Base-by-base conservation (phyloP, 2,888 invertebrate species). In the Campoplex capitator region DNA sequence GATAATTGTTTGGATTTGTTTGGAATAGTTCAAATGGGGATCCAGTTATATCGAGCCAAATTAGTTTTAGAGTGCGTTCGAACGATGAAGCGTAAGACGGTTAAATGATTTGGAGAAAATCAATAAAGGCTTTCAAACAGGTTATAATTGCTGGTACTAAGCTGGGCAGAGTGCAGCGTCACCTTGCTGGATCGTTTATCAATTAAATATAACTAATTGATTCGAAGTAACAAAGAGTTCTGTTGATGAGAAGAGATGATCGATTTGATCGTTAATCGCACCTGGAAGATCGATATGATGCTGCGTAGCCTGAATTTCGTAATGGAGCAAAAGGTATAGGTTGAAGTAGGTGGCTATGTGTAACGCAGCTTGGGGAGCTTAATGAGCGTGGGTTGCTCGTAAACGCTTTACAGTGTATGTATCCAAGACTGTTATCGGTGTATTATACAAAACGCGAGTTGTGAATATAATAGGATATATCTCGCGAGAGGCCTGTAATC, bases 401-500 rank as follows among this genome's bases (percentile, higher is more conserved):
- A 84, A 87, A 87, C 82, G 82, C 70, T 82, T 82, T 65, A 62
- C 56, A 56, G 78, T 84, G 70, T 23, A 23, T 82, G 54, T 82
- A 84, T 78, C 81, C 73, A 58, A 84, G 81, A 70, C 84, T 73
- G 77, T 87, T 87, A 87, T 84, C 84, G 82, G 78, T 70, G 67
- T 82, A 87, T 87, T 87, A 87, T 87, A 84, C 84, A 87, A 87
- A 84, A 87, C 28, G 62, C 87, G 78, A 84, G 84, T 82, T 87
- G 84, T 74, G 79, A 80, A 84, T 86, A 84, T 86, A 87, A 87
- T 87, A 84, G 78, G 78, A 84, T 86, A 58, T 84, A 77, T 58
- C 68, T 73, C 65, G 73, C 62, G 74, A 70, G 54, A 74, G 62
- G 84, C 75, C 84, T 84, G 84, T 90, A 89, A 91, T 91, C 92